These are phyloP conservation scores for Chymomyza caudatula DNA, from an alignment of 2,888 invertebrate species.

Conservation along the genomic window DNA sequence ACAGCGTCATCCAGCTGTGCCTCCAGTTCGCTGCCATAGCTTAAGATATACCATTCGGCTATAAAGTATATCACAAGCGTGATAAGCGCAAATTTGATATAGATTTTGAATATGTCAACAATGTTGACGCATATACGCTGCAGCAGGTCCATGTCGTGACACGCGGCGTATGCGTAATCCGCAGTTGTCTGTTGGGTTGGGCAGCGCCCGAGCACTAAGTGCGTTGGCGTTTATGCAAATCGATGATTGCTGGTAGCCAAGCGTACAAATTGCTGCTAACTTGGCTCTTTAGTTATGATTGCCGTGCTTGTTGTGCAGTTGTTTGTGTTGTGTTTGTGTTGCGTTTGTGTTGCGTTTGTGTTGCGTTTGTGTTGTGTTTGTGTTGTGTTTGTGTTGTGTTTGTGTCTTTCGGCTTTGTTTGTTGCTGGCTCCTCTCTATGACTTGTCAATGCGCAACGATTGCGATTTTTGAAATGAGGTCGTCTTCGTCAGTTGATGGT, in stretches of 20 bases:
- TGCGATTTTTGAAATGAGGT: slow-evolving; percentile 62
- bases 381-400: too few relatives aligned
- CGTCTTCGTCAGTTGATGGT: slow-evolving; percentile 22
- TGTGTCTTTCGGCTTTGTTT: background rate
- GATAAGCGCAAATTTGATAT: slow-evolving; percentile 73
- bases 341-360: too few relatives aligned
- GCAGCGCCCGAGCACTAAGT: background rate
- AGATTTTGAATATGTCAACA: slow-evolving; percentile 70
- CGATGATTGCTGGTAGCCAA: slow-evolving; percentile 3
- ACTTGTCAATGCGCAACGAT: slow-evolving; percentile 39
- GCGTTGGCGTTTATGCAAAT: slow-evolving; percentile 13
- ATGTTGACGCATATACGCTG: slow-evolving; percentile 50
- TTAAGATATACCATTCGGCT: slow-evolving; percentile 74
- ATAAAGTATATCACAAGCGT: slow-evolving; percentile 68
- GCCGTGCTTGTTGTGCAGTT: background rate
- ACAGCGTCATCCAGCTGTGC: slow-evolving; percentile 51
- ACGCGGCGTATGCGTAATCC: slow-evolving; percentile 46
- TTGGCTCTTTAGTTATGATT: background rate
- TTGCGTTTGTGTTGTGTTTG: too few relatives aligned
- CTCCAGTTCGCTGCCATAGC: slow-evolving; percentile 65
- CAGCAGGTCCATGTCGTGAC: slow-evolving; percentile 43
- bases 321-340: too few relatives aligned
- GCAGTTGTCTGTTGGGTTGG: background rate
- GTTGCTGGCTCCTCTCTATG: background rate
- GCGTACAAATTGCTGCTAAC: slow-evolving; percentile 3